These are phyloP conservation scores for Beris morrisii DNA, from an alignment of 2,888 invertebrate species.

Conservation along the genomic window DNA sequence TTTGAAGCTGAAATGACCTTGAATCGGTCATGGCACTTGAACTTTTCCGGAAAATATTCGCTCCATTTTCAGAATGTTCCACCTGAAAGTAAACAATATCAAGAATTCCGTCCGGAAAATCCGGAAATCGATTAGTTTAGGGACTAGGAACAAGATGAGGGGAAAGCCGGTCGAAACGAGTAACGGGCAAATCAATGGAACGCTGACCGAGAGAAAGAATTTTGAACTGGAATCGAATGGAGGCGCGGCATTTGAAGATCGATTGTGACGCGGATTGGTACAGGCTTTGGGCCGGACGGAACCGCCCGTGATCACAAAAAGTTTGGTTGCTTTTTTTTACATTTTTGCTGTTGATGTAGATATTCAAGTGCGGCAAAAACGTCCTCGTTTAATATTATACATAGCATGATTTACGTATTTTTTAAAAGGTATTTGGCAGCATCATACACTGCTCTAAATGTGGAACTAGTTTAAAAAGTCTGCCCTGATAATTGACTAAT, in stretches of 20 bases:
- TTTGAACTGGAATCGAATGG: conserved; percentile 46
- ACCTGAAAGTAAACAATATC: conserved; percentile 63
- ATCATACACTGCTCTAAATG: too few relatives aligned
- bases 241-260: conserved; percentile 55
- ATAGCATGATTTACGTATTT: too few relatives aligned
- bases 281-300: conserved; percentile 75
- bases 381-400: too few relatives aligned
- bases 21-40: conserved; percentile 60
- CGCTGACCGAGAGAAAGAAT: conserved; percentile 47
- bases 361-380: too few relatives aligned
- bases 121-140: conserved; percentile 67
- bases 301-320: conserved; percentile 68
- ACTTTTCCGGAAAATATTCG: conserved; percentile 63
- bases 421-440: too few relatives aligned
- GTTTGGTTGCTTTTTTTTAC: too few relatives aligned
- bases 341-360: too few relatives aligned
- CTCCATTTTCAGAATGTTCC: conserved; percentile 77
- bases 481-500: too few relatives aligned
- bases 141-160: conserved; percentile 70
- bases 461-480: too few relatives aligned
- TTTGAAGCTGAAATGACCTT: conserved; percentile 88
- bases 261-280: conserved; percentile 86
- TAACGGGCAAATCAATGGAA: conserved; percentile 44
- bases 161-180: conserved; percentile 37
- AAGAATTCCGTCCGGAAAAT: conserved; percentile 57